Evolutionary conservation across 2,888 invertebrate species (phyloP).

Genomic region (Agonopterix arenella): DNA sequence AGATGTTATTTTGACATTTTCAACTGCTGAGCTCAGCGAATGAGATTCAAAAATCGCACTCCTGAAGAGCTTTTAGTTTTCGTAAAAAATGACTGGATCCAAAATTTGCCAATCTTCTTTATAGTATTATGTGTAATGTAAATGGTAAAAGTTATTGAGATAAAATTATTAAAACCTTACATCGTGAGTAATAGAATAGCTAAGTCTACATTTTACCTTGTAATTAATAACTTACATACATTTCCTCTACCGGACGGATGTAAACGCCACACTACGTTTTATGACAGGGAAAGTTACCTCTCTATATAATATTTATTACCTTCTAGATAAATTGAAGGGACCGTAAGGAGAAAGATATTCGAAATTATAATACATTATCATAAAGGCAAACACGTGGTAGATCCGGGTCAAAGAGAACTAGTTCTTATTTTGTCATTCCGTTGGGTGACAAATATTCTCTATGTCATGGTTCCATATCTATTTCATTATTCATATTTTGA

Average conservation of each 20-base stretch:
- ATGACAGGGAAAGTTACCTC: slow-evolving; percentile 8
- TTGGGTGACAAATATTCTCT: slow-evolving; percentile 23
- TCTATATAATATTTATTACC: slow-evolving; percentile 6
- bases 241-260: background rate
- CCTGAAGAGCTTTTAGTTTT: too few species aligned
- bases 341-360: slow-evolving; percentile 3
- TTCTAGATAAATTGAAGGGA: slow-evolving; percentile 16
- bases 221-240: background rate
- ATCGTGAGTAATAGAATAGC: too few species aligned
- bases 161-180: too few species aligned
- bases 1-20: too few species aligned
- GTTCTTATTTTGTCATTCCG: slow-evolving; percentile 40
- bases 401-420: slow-evolving; percentile 65
- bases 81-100: too few species aligned
- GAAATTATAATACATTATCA: slow-evolving; percentile 3
- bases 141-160: too few species aligned
- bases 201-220: too few species aligned
- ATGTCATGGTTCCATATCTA: slow-evolving; percentile 10
- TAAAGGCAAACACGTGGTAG: slow-evolving; percentile 37
- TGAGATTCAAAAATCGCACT: too few species aligned
- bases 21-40: too few species aligned
- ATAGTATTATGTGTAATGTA: too few species aligned
- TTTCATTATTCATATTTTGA: slow-evolving; percentile 11
- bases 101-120: too few species aligned
- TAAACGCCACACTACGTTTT: background rate